These are phyloP conservation scores for Aphaenogaster rudis DNA, from an alignment of 1,140 invertebrate species.

Conservation along the genomic window DNA sequence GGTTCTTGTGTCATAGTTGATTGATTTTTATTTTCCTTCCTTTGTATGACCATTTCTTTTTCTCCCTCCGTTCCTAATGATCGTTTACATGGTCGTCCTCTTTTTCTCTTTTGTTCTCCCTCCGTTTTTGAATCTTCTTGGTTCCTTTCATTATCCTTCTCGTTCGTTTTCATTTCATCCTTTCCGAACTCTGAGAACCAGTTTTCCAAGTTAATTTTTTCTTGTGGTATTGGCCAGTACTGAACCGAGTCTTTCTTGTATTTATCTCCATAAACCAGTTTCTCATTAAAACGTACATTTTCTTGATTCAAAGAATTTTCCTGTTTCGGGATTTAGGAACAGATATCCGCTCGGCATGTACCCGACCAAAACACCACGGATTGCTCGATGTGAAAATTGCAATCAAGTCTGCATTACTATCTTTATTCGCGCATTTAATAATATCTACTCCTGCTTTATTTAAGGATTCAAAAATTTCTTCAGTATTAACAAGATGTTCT, in stretches of 20 bases:
- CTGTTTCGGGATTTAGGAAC: neutral
- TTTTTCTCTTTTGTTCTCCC: too few species aligned
- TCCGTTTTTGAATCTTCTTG: neutral
- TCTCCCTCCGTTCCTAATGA: too few species aligned
- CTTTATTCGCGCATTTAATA: too few species aligned
- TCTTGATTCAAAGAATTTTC: neutral
- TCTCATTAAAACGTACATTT: too few species aligned
- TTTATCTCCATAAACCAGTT: neutral
- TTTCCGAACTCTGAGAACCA: neutral
- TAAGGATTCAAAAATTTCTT: too few species aligned
- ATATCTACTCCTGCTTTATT: too few species aligned
- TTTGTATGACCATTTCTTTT: too few species aligned
- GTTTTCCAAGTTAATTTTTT: neutral
- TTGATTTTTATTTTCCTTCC: too few species aligned
- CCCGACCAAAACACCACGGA: neutral
- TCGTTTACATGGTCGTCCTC: too few species aligned
- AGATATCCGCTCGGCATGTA: neutral
- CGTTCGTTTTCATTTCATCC: neutral
- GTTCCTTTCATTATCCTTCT: neutral
- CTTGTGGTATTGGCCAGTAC: neutral
- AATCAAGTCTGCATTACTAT: too few species aligned
- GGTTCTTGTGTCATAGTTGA: too few species aligned
- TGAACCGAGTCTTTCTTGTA: neutral
- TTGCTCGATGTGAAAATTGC: neutral
- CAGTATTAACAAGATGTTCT: too few species aligned